phyloP scores from a whole-genome alignment of 1,140 invertebrate genomes.

The Leptoteleia sp. region DNA sequence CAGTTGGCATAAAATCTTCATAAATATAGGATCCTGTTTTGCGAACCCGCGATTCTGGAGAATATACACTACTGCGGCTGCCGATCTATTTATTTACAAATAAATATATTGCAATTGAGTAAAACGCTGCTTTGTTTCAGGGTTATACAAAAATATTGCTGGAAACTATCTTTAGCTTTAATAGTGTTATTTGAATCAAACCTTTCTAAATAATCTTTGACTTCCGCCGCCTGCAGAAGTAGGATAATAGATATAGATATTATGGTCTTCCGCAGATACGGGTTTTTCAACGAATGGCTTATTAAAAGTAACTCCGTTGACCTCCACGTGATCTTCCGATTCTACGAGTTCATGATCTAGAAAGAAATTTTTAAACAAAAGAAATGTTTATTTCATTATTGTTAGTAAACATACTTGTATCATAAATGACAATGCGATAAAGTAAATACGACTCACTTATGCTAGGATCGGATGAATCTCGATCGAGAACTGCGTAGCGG shows the following conservation, averaged over 20 bases:
- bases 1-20: constrained; percentile 99
- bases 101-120: too few relatives aligned
- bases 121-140: too few relatives aligned
- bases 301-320: constrained; percentile 98
- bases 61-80: constrained; percentile 98
- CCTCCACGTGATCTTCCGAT: constrained; percentile 99
- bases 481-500: constrained; percentile 97
- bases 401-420: too few relatives aligned
- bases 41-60: constrained; percentile 96
- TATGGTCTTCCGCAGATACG: constrained; percentile 99
- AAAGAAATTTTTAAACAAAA: constrained; percentile 71
- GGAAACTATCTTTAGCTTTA: too few relatives aligned
- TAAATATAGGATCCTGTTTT: constrained; percentile 99
- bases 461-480: constrained; percentile 94
- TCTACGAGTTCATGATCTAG: constrained; percentile 96
- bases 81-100: constrained; percentile 88
- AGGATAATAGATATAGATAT: constrained; percentile 99
- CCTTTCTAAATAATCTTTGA: constrained; percentile 98
- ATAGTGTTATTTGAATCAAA: constrained; percentile 79
- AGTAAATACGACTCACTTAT: constrained; percentile 84
- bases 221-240: constrained; percentile 98
- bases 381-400: too few relatives aligned
- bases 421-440: too few relatives aligned
- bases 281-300: constrained; percentile 99
- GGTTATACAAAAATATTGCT: too few relatives aligned